These are phyloP conservation scores for Smutsia temminckii DNA, from an alignment of 2,797 vertebrate species.

Conservation along the genomic window DNA sequence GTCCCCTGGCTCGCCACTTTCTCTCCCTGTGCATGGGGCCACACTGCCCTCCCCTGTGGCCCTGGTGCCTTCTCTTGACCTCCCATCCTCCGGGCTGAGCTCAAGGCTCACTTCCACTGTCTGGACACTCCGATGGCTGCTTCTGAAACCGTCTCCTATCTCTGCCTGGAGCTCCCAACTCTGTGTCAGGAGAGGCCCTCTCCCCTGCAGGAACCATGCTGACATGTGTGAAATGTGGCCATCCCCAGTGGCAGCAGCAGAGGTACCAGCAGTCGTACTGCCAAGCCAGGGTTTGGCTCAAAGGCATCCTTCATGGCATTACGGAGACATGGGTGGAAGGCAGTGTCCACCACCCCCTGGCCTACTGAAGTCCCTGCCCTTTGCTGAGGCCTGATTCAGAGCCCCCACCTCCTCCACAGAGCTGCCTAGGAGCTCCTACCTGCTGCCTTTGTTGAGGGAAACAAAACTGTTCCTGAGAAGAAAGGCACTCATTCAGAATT, in stretches of 20 bases:
- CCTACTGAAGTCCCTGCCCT: not conserved
- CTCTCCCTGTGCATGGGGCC: not conserved
- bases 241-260: not conserved
- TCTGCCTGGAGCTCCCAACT: not conserved
- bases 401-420: accelerated
- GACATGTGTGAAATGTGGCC: not conserved
- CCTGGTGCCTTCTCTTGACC: too few relatives aligned
- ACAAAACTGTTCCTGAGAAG: not conserved
- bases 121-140: not conserved
- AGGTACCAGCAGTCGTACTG: accelerated
- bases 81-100: not conserved
- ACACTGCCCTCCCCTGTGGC: not conserved
- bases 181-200: not conserved
- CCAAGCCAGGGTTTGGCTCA: not conserved
- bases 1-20: accelerated
- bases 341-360: accelerated
- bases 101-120: not conserved
- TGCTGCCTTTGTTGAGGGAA: not conserved
- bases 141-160: not conserved
- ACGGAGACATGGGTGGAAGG: accelerated
- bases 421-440: not conserved
- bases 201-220: not conserved
- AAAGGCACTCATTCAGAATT: not conserved
- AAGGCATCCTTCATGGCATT: accelerated
- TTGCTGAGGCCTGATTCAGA: accelerated